These are phyloP conservation scores for Pterostichus madidus DNA, from an alignment of 2,888 invertebrate genomes.

Conservation along the genomic window DNA sequence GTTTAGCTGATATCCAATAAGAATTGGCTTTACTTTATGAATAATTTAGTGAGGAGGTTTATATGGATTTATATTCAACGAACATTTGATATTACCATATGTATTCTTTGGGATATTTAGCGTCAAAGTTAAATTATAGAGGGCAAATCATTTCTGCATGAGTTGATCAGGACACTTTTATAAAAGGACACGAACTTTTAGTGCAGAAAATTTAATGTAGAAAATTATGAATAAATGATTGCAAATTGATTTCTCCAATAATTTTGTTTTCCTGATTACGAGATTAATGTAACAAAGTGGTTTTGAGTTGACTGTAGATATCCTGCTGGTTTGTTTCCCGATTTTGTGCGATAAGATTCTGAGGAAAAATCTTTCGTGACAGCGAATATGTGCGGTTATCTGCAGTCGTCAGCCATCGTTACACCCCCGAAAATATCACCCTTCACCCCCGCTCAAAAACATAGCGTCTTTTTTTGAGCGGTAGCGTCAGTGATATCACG, in stretches of 20 bases:
- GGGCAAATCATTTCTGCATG: neutral
- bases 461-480: no score
- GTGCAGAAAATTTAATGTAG: neutral
- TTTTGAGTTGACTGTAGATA: no score
- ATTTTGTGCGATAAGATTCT: no score
- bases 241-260: neutral
- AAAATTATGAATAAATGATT: slow-evolving; percentile 1
- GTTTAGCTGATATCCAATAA: slow-evolving; percentile 15
- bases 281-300: no score
- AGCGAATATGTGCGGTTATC: no score
- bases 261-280: neutral
- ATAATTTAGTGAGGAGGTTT: slow-evolving; percentile 21
- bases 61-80: slow-evolving; percentile 9
- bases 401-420: no score
- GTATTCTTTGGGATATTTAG: slow-evolving; percentile 10
- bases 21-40: slow-evolving; percentile 9
- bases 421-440: no score
- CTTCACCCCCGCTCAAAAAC: no score
- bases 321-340: no score
- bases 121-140: slow-evolving; percentile 1
- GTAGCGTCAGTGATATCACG: no score
- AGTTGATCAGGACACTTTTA: neutral
- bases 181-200: neutral
- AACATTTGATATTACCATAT: slow-evolving; percentile 3
- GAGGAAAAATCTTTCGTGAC: no score